Conservation (phyloP, 2,113 vertebrate genomes). For the Thunnus thynnus region DNA sequence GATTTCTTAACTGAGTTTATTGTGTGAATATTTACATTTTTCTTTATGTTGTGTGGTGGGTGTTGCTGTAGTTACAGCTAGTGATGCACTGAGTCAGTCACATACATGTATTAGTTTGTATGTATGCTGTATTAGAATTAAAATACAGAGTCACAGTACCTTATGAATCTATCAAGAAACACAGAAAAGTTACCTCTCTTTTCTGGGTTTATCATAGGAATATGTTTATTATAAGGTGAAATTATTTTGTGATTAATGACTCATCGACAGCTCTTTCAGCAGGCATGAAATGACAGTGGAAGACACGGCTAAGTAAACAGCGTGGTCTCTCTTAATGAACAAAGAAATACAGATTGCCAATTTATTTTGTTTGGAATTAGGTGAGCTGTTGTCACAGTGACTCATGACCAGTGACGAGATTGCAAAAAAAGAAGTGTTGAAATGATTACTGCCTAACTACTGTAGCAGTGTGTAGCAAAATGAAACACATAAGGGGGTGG, state of each 20-base stretch:
- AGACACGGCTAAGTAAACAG: not conserved
- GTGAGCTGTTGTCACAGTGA: conserved; percentile 20
- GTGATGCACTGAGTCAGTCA: not conserved
- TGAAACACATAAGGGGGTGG: not conserved
- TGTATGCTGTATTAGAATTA: not conserved
- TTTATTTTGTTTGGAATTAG: conserved; percentile 20
- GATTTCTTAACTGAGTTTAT: not conserved
- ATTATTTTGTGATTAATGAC: conserved; percentile 1
- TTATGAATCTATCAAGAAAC: not conserved
- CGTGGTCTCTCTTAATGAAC: conserved; percentile 18
- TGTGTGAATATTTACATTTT: not conserved
- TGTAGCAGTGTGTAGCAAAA: not conserved
- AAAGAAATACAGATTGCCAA: not conserved
- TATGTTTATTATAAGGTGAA: conserved; percentile 8
- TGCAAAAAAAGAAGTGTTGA: not conserved
- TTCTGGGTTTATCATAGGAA: not conserved
- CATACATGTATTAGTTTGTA: too few relatives aligned
- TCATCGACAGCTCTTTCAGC: not conserved
- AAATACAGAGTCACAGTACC: not conserved
- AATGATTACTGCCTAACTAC: not conserved
- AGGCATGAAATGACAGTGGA: conserved; percentile 4
- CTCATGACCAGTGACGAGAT: conserved; percentile 8
- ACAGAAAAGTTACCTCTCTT: not conserved
- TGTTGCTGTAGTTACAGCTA: not conserved
- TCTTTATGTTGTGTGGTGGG: not conserved